Evolutionary conservation across 2,888 invertebrate species (phyloP).

Genomic region (Amiota communis): DNA sequence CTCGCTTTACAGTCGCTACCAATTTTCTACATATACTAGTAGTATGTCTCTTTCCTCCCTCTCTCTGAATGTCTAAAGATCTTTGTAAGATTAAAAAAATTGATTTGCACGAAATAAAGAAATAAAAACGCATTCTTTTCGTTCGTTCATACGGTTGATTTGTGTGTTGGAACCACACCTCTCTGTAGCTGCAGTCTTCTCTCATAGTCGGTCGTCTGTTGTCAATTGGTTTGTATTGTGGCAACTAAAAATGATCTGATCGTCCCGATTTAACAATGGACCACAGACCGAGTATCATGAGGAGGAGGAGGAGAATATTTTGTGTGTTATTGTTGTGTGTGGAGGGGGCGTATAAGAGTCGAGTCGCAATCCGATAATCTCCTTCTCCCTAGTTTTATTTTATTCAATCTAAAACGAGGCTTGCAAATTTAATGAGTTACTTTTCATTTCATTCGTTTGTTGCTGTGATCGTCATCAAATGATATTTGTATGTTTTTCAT

Average conservation of each 20-base stretch:
- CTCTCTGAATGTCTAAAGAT: slow-evolving; percentile 30
- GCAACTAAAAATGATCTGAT: no score
- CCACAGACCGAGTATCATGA: no score
- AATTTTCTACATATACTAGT: slow-evolving; percentile 28
- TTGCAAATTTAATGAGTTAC: slow-evolving; percentile 22
- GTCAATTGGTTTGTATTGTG: no score
- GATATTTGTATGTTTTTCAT: neutral
- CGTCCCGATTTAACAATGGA: no score
- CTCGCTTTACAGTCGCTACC: slow-evolving; percentile 33
- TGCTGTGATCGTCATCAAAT: slow-evolving; percentile 1
- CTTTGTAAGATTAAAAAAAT: slow-evolving; percentile 22
- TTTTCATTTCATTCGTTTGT: slow-evolving; percentile 13
- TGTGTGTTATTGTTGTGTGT: neutral
- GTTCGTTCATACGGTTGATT: no score
- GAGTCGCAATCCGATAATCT: neutral
- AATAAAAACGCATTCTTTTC: no score
- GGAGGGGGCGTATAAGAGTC: neutral
- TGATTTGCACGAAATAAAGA: slow-evolving; percentile 16
- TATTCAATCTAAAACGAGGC: neutral
- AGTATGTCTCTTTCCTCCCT: no score
- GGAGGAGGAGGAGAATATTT: no score
- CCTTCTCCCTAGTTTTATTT: no score
- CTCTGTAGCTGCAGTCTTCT: no score
- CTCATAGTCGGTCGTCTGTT: no score
- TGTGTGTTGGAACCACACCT: no score